Base-by-base conservation (phyloP, 1,140 invertebrate species). In the Pomacea maculata region DNA sequence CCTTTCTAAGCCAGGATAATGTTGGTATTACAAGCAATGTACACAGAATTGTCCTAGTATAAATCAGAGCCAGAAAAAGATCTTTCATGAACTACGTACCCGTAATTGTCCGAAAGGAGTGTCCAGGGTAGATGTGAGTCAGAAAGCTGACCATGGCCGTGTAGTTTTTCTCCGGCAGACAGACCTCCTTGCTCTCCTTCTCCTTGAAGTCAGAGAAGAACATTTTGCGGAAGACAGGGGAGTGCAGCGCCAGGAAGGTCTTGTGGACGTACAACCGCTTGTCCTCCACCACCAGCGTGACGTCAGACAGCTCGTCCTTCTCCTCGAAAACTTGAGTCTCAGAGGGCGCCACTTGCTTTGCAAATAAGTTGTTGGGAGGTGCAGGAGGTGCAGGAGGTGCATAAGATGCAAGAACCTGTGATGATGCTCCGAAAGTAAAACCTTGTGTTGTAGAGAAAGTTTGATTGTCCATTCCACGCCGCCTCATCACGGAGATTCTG, bases 211-310 rank as follows among this genome's bases (percentile, higher is more conserved):
- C 45, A 6, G 76, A 52, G 15, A 9, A 63, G 34, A 78, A 78
- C 76, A 78, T 78, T 15, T n/a, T 67, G 11, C 54, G 25, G 65
- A 78, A 78, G 25, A 78, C 76, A 14, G 76, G 76, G 19, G 76
- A 78, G 25, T 78, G 45, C 10, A 78, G 2, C 4, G 34, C 63
- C 2, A 78, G 45, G 12, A 65, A 15, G 0, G 29, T 68, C 68
- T 68, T 78, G 45, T 78, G 76, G 6, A 78, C 76, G 25, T 78
- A 65, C 76, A 78, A n/a, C 52, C 68, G 34, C n/a, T 54, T 67
- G 64, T n/a, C 76, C 45, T 68, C 75, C 76, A 78, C 76, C 12
- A 78, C 19, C 34, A 78, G 64, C 15, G 45, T 52, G 5, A 68
- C 57, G 63, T 78, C 76, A 11, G 63, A 78, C 9, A n/a, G n/a